Conservation (phyloP, 2,888 invertebrate species). For the Nomada ruficornis region DNA sequence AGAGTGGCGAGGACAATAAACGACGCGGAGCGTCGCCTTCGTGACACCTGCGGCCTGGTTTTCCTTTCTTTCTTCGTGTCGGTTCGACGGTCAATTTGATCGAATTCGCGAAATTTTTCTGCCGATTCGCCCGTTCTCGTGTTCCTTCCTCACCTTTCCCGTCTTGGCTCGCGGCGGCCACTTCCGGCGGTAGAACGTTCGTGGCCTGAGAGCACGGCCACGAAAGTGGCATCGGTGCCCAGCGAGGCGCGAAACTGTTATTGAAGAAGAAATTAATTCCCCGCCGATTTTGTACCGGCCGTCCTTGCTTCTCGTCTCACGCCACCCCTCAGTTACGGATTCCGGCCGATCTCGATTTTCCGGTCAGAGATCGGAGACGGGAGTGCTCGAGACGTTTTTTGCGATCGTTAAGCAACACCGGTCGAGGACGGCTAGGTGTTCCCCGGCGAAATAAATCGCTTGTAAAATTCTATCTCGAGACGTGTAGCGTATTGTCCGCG, state of each 20-base stretch:
- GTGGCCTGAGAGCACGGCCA: constrained; percentile 60
- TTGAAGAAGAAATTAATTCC: constrained; percentile 77
- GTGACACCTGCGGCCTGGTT: constrained; percentile 43
- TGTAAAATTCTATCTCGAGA: not conserved
- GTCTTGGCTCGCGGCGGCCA: constrained; percentile 55
- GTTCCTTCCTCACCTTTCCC: constrained; percentile 22
- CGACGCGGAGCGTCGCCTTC: not conserved
- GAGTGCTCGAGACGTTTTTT: constrained; percentile 6
- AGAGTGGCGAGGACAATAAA: not conserved
- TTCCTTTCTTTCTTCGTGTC: not conserved
- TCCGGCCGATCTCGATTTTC: constrained; percentile 53
- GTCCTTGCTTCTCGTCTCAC: constrained; percentile 47
- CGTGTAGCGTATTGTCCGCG: not conserved
- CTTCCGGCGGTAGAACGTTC: constrained; percentile 67
- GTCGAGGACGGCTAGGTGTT: constrained; percentile 1
- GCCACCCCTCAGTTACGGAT: constrained; percentile 47
- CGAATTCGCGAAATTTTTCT: constrained; percentile 50
- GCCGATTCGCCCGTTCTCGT: not conserved
- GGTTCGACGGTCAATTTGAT: constrained; percentile 59
- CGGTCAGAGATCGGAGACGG: constrained; percentile 22
- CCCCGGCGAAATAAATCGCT: not conserved
- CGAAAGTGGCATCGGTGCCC: constrained; percentile 70
- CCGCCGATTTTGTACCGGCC: constrained; percentile 60
- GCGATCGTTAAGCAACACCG: constrained; percentile 35
- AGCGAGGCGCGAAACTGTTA: constrained; percentile 77